Percentiles rank a stretch among this genome's conserved stretches.
phyloP scores from a whole-genome alignment of 2,888 invertebrate genomes.

The Lithophane leautieri region DNA sequence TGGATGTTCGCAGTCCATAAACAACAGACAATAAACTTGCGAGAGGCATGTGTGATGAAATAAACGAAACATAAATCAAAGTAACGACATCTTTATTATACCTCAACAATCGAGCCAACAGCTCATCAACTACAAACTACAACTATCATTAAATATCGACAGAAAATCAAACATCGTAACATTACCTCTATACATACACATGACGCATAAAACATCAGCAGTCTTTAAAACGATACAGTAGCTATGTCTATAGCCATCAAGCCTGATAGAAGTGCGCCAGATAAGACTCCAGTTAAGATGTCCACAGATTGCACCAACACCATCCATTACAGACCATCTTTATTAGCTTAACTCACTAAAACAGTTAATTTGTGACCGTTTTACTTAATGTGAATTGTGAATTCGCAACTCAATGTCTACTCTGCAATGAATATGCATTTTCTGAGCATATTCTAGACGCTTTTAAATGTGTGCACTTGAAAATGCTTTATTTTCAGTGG shows the following conservation, averaged over 20 bases:
- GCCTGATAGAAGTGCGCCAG: constrained; percentile 41
- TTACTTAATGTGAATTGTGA: constrained; percentile 47
- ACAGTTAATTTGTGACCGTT: constrained; percentile 65
- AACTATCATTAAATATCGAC: not conserved
- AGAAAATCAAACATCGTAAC: constrained; percentile 8
- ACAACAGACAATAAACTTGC: not conserved
- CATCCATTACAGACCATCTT: constrained; percentile 62
- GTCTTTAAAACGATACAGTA: constrained; percentile 37
- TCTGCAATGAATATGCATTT: constrained; percentile 64
- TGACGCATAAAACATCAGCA: constrained; percentile 10
- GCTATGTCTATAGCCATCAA: constrained; percentile 32
- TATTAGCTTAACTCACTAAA: constrained; percentile 62
- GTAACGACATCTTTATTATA: not conserved
- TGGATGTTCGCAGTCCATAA: not conserved
- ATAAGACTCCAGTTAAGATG: constrained; percentile 57
- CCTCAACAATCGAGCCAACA: not conserved
- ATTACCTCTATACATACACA: not conserved
- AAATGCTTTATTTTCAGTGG: constrained; percentile 5
- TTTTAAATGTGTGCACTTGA: constrained; percentile 6
- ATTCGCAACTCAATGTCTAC: constrained; percentile 51
- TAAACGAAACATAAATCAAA: not conserved
- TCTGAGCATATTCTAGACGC: constrained; percentile 35
- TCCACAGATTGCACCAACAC: constrained; percentile 58
- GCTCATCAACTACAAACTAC: not conserved
- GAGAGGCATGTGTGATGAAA: no score